These are phyloP conservation scores for Macrotus californicus DNA, from an alignment of 2,113 vertebrate species.

Conservation along the genomic window DNA sequence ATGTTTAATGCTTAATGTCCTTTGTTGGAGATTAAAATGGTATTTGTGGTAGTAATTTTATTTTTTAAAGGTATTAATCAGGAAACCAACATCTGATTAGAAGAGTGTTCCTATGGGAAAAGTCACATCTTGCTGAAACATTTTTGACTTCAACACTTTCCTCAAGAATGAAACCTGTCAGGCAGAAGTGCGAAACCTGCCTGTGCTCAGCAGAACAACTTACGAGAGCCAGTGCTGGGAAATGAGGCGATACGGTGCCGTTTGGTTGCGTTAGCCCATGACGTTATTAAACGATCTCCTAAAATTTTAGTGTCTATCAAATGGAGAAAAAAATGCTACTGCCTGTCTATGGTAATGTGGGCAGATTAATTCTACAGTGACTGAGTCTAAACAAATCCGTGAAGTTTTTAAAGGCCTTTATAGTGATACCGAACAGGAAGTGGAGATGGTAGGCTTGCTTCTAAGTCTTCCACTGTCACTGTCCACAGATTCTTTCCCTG, in stretches of 20 bases:
- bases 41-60: neutral
- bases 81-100: constrained; percentile 27
- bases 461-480: neutral
- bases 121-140: constrained; percentile 17
- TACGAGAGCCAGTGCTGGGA: neutral
- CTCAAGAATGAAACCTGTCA: constrained; percentile 15
- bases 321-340: neutral
- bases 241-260: neutral
- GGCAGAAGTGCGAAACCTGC: constrained; percentile 27
- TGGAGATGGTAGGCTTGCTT: neutral
- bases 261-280: neutral
- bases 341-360: neutral
- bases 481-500: neutral
- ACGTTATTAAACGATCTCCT: neutral
- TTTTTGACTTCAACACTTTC: constrained; percentile 10
- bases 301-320: neutral
- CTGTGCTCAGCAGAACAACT: neutral
- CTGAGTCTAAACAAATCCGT: neutral
- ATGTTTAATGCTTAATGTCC: neutral
- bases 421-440: neutral
- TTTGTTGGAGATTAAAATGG: neutral
- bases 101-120: neutral
- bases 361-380: neutral
- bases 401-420: neutral
- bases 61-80: constrained; percentile 17